phyloP scores from a whole-genome alignment of 1,140 invertebrate species.

The Neodiprion lecontei region DNA sequence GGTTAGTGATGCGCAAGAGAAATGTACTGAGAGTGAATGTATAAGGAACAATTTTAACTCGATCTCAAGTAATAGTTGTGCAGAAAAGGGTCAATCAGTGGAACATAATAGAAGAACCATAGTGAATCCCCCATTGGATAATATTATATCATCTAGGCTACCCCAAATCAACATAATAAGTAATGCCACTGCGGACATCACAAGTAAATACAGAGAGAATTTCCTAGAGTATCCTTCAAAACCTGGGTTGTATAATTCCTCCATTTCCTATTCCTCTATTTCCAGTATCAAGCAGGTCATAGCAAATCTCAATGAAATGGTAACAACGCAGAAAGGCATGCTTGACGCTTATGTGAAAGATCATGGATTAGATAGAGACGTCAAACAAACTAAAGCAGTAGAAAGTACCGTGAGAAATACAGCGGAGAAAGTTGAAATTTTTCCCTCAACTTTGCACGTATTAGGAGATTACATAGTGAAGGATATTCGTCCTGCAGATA shows the following conservation, averaged over 20 bases:
- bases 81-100: neutral
- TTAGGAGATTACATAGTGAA: neutral
- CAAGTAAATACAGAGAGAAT: too few species aligned
- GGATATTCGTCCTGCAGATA: neutral
- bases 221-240: too few species aligned
- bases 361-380: neutral
- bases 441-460: neutral
- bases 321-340: neutral
- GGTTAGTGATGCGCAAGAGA: too few species aligned
- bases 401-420: too few species aligned
- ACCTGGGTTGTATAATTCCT: neutral
- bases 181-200: too few species aligned
- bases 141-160: neutral
- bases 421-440: neutral
- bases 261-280: neutral
- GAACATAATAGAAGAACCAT: neutral
- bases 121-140: neutral
- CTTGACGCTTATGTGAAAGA: neutral
- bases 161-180: neutral
- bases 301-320: neutral
- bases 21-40: too few species aligned
- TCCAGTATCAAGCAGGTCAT: neutral
- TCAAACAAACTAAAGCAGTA: neutral
- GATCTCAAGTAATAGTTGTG: neutral
- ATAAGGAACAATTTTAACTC: too few species aligned